Evolutionary conservation across 2,797 vertebrate genomes (phyloP).

Genomic region (Gymnoscopelus microlampas): DNA sequence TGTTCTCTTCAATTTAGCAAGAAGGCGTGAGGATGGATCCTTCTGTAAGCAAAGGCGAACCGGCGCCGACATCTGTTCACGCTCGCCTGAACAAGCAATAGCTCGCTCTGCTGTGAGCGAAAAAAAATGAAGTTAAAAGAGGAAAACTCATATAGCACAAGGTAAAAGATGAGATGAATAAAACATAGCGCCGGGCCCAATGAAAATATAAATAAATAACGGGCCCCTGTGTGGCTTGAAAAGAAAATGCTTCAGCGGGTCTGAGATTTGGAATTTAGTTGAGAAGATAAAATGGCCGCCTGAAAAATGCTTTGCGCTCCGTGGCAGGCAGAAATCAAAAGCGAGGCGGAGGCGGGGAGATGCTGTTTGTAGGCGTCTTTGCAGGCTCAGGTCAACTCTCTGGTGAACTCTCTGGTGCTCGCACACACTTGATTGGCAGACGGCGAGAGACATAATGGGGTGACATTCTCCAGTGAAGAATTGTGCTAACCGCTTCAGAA

Average conservation of each 20-base stretch:
- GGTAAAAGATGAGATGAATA: slow-evolving; percentile 56
- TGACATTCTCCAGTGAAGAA: not conserved
- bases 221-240: slow-evolving; percentile 41
- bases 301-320: slow-evolving; percentile 41
- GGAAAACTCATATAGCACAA: slow-evolving; percentile 21
- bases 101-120: slow-evolving; percentile 47
- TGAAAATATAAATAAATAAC: slow-evolving; percentile 70
- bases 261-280: slow-evolving; percentile 47
- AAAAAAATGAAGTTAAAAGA: slow-evolving; percentile 62
- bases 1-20: slow-evolving; percentile 61
- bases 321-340: slow-evolving; percentile 31
- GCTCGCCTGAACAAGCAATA: slow-evolving; percentile 74
- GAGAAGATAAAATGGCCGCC: slow-evolving; percentile 55
- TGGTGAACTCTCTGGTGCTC: slow-evolving; percentile 40
- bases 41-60: slow-evolving; percentile 55
- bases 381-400: slow-evolving; percentile 48
- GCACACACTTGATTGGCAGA: slow-evolving; percentile 45
- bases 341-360: slow-evolving; percentile 23
- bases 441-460: slow-evolving; percentile 10
- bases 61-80: slow-evolving; percentile 67
- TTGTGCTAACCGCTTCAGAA: too few relatives aligned
- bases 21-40: slow-evolving; percentile 53
- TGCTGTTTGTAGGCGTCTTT: slow-evolving; percentile 56
- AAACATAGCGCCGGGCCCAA: slow-evolving; percentile 35
- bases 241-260: slow-evolving; percentile 48